Evolutionary conservation across 2,113 vertebrate genomes (phyloP).

Genomic region (Proterorhinus semilunaris): DNA sequence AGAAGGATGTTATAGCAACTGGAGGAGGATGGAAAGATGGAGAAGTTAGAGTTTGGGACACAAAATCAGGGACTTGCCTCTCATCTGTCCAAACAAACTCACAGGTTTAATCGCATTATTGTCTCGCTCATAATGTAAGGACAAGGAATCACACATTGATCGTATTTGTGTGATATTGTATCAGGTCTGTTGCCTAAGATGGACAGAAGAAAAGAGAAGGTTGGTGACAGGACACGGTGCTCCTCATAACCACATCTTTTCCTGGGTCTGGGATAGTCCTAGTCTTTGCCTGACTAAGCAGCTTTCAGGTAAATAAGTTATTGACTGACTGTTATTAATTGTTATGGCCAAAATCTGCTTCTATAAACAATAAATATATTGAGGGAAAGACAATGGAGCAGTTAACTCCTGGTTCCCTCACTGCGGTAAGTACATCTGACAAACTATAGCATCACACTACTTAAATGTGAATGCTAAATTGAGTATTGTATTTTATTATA

Average conservation of each 20-base stretch:
- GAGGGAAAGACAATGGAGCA: no score
- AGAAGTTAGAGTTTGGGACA: slow-evolving; percentile 77
- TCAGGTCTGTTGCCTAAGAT: slow-evolving; percentile 81
- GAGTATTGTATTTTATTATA: background rate
- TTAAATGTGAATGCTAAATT: background rate
- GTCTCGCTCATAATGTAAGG: background rate
- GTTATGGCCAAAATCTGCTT: no score
- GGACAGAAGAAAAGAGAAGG: slow-evolving; percentile 68
- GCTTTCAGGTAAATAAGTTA: slow-evolving; percentile 60
- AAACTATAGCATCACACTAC: background rate
- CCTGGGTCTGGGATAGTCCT: slow-evolving; percentile 73
- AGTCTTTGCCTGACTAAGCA: slow-evolving; percentile 56
- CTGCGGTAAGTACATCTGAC: no score
- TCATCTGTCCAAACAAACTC: slow-evolving; percentile 70
- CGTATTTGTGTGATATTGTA: background rate
- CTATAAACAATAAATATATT: no score
- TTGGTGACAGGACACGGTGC: slow-evolving; percentile 75
- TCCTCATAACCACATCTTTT: slow-evolving; percentile 68
- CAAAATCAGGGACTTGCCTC: slow-evolving; percentile 62
- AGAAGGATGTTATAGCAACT: slow-evolving; percentile 70
- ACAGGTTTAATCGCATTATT: slow-evolving; percentile 68
- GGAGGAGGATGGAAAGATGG: slow-evolving; percentile 81
- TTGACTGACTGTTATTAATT: no score
- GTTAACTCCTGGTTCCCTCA: no score
- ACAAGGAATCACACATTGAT: background rate